Evolutionary conservation across 2,888 invertebrate species (phyloP), one percentile per base, ranked within the genome.

Genomic region (Acronicta leporina): DNA sequence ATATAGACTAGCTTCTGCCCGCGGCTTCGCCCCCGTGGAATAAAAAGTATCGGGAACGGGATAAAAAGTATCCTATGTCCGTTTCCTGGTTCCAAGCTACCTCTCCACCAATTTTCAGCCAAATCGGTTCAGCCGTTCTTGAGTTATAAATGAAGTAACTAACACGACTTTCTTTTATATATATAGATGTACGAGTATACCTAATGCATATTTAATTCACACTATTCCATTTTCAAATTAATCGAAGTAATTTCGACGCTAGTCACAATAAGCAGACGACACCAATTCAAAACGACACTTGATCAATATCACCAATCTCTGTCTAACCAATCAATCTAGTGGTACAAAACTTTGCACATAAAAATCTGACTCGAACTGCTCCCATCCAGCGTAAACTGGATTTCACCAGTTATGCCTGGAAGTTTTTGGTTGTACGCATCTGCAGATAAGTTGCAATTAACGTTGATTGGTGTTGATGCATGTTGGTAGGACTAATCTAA

Each of bases 401-500:
- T 51, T 7, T 10, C 48, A 55, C 40, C 15, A 38, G 47, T 13
- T 4, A 8, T 16, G 42, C 41, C 70, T 53, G 41, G 73, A 54
- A 58, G 16, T 8, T 6, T 35, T 51, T 33, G 13, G 61, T 45
- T 14, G 6, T 16, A 27, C 7, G 14, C 58, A 57, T 57, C 65
- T 58, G 60, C 56, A 71, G 69, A 69, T 71, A 62, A 51, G 47
- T 75, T 49, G 38, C 80, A 83, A 87, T 87, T 80, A 84, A 68
- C 41, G 63, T 79, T 84, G 79, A 88, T 88, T 87, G 82, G 81
- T 82, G 85, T 80, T 82, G 76, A 80, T 75, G 61, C 43, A 48
- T 42, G 49, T 58, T 61, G 47, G 56, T 44, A 30, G 67, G 76
- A 80, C 77, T 71, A 64, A 71, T 79, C 63, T 70, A 68, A 72